Evolutionary conservation across 2,888 invertebrate species (phyloP), one percentile per base, ranked within the genome.

Genomic region (Sarcophaga caerulescens): DNA sequence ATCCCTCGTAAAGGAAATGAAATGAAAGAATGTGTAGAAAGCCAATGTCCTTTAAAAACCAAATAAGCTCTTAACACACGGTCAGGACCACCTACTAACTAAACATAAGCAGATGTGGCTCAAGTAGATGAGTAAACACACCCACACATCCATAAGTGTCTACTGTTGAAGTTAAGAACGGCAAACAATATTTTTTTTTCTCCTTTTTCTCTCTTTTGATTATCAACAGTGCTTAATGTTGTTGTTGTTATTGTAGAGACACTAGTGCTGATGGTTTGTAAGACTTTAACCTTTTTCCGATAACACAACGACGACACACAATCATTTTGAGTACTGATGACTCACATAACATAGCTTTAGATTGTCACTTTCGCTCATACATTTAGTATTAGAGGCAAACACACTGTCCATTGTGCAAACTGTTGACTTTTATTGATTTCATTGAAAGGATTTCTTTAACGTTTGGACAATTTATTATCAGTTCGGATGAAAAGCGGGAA

Each of bases 341-440:
- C 45, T 63, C 65, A 21, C 45, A 45, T 25, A 60, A 19, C 52
- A 21, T 60, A 60, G 19, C 10, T 17, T 10, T 19, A 52, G 52
- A 52, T 17, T 14, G 52, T 52, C 52, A 52, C 52, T 52, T 52
- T 52, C 52, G 12, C 52, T 60, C 59, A 59, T n/a, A 57, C 14
- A 21, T 74, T n/a, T 70, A 71, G 71, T 35, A n/a, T n/a, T n/a
- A n/a, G 60, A 81, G 21, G 35, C 60, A 81, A 82, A 71, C 70
- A 70, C 71, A 75, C 69, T 75, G 79, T 68, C 74, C 84, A 84
- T 84, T 81, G 86, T 81, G 73, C 77, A 84, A 91, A 91, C 90
- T 89, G 90, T 92, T 91, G 92, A 91, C 91, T 91, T 91, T 91
- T 91, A 91, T 91, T 91, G 92, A 91, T 91, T 91, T 89, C 89